Evolutionary conservation across 2,797 vertebrate species (phyloP).

Genomic region (Clarias laeviceps): DNA sequence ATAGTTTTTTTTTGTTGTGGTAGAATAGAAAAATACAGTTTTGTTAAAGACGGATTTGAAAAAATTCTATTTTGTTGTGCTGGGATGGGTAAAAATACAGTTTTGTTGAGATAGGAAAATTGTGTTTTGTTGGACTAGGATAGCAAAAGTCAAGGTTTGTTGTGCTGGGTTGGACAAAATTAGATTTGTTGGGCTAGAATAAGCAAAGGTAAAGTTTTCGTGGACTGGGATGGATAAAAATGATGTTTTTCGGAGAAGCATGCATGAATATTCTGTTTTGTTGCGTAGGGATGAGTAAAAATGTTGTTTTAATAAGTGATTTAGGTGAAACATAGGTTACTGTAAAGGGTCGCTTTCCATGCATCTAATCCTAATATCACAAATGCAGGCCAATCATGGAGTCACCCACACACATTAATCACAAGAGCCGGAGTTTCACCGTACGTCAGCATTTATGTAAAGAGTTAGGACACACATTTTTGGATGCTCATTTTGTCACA

Average conservation of each 20-base stretch:
- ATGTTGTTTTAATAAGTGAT: background rate
- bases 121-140: background rate
- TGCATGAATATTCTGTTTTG: background rate
- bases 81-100: background rate
- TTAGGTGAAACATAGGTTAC: background rate
- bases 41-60: background rate
- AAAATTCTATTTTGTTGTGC: background rate
- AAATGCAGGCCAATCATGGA: conserved; percentile 2
- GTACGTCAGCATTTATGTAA: background rate
- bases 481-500: conserved; percentile 15
- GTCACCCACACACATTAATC: background rate
- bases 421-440: background rate
- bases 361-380: background rate
- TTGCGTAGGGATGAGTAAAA: background rate
- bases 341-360: background rate
- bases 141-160: background rate
- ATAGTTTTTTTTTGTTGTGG: background rate
- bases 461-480: background rate
- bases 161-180: background rate
- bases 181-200: background rate
- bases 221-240: background rate
- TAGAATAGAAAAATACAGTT: background rate
- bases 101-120: background rate
- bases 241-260: background rate
- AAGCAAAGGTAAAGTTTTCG: background rate